Evolutionary conservation across 2,797 vertebrate species (phyloP).

Genomic region (Chrysocyon brachyurus): DNA sequence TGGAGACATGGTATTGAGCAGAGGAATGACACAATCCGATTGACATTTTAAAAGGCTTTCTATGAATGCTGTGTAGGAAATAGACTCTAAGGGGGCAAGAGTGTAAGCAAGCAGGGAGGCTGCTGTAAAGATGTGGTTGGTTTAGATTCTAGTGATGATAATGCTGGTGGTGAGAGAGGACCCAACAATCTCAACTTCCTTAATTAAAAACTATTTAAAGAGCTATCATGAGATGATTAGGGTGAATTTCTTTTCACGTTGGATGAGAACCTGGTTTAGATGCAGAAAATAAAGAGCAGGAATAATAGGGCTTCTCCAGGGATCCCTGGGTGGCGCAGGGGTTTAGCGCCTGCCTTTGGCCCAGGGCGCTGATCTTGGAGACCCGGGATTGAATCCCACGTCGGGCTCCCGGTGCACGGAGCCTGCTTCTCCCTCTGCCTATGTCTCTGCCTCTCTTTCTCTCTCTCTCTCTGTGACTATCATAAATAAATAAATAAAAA

Average conservation of each 20-base stretch:
- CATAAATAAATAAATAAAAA: too few species aligned
- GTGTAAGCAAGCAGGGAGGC: neutral
- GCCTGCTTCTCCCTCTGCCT: too few species aligned
- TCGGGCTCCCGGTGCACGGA: too few species aligned
- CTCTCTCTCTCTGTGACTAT: too few species aligned
- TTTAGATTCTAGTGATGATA: neutral
- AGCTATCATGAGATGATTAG: neutral
- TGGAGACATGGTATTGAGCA: neutral
- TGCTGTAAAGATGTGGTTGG: neutral
- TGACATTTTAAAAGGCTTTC: neutral
- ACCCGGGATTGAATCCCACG: too few species aligned
- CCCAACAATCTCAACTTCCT: neutral
- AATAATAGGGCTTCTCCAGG: slow-evolving; percentile 11
- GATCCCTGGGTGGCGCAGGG: too few species aligned
- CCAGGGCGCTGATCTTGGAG: too few species aligned
- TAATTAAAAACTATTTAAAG: slow-evolving; percentile 23
- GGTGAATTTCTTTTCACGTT: neutral
- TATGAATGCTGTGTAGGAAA: neutral
- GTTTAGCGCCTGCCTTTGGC: too few species aligned
- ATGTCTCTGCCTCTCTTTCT: too few species aligned
- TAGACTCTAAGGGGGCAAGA: neutral
- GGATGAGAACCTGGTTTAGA: neutral
- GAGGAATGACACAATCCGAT: neutral
- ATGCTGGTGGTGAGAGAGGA: neutral
- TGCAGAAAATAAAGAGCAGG: neutral